phyloP scores from a whole-genome alignment of 2,797 vertebrate genomes.

The Bucorvus abyssinicus region DNA sequence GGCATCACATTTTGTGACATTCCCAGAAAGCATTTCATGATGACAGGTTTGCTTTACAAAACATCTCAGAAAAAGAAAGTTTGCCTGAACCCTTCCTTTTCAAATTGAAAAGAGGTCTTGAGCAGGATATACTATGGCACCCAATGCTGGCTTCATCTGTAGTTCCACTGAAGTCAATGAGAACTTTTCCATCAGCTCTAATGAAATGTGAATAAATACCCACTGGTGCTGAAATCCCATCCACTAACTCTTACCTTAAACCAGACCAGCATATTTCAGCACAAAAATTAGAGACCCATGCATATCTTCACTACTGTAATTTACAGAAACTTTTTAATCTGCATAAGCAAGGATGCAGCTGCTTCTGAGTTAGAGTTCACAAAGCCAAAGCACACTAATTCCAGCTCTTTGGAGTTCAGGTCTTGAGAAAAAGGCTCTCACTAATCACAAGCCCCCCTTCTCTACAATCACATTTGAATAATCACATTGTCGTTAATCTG shows the following conservation, averaged over 20 bases:
- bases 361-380: background rate
- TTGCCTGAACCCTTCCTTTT: background rate
- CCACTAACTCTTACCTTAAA: background rate
- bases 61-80: background rate
- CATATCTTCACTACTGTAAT: background rate
- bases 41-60: background rate
- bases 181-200: background rate
- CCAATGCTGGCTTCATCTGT: background rate
- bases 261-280: background rate
- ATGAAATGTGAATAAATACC: background rate
- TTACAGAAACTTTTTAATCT: background rate
- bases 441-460: background rate
- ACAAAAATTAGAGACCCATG: background rate
- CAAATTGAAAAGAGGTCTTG: background rate
- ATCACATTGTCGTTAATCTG: background rate
- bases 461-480: background rate
- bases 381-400: background rate
- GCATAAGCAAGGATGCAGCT: background rate
- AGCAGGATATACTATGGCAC: background rate
- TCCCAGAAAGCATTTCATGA: background rate
- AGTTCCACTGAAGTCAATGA: background rate
- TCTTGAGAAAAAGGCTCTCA: background rate
- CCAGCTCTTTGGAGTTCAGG: background rate
- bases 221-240: background rate
- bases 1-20: background rate